Evolutionary conservation across 2,113 vertebrate genomes (phyloP).

Genomic region (Saiga tatarica): DNA sequence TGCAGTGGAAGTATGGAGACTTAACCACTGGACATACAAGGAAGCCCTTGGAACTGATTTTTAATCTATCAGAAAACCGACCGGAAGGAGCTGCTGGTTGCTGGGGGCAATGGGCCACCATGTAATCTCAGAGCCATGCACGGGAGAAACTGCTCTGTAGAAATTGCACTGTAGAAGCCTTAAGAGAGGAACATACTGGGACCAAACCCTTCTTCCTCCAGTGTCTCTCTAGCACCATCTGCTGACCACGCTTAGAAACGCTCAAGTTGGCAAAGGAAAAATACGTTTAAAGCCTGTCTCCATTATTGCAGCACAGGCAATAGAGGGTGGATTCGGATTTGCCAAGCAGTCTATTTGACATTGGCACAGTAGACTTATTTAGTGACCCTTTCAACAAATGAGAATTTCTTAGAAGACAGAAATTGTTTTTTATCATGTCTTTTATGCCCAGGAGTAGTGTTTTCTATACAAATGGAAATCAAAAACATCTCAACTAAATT

Average conservation of each 20-base stretch:
- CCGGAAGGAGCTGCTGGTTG: not conserved
- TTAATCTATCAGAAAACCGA: not conserved
- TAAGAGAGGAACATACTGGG: not conserved
- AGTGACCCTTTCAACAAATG: not conserved
- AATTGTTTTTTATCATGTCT: not conserved
- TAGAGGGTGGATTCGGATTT: not conserved
- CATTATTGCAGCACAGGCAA: not conserved
- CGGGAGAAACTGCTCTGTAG: not conserved
- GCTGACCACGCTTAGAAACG: not conserved
- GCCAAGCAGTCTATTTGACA: not conserved
- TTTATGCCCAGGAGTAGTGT: not conserved
- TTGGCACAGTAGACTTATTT: not conserved
- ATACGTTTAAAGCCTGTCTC: not conserved
- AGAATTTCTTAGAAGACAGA: not conserved
- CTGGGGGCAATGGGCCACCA: not conserved
- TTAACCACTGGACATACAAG: not conserved
- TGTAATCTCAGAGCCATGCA: no score
- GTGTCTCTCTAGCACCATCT: not conserved
- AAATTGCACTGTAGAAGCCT: no score
- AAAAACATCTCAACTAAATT: not conserved
- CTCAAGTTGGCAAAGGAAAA: not conserved
- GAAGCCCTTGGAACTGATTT: not conserved
- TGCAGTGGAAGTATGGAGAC: not conserved
- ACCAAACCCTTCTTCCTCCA: not conserved
- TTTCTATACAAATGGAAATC: not conserved